These are phyloP conservation scores for Ciconia nigra DNA, from an alignment of 2,797 vertebrate genomes.

Conservation along the genomic window DNA sequence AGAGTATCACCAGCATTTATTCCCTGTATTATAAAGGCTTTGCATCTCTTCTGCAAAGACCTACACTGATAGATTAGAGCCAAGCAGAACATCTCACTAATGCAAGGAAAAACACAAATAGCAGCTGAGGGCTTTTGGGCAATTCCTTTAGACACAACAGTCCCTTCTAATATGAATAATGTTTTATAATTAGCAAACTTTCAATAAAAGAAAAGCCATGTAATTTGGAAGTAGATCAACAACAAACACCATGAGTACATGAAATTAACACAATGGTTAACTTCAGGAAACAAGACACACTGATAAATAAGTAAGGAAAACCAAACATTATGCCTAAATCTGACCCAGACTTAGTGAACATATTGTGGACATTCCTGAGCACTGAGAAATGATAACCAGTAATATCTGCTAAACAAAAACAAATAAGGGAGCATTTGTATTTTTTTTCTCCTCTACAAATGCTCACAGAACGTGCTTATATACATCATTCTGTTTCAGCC, in stretches of 20 bases:
- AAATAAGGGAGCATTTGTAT: not conserved
- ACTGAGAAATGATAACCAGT: not conserved
- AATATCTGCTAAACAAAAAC: not conserved
- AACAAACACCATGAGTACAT: not conserved
- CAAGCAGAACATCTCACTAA: not conserved
- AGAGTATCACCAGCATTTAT: not conserved
- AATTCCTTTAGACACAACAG: not conserved
- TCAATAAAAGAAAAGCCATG: not conserved
- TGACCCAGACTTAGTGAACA: not conserved
- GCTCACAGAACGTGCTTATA: not conserved
- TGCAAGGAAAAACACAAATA: not conserved
- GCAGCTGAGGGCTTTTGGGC: not conserved
- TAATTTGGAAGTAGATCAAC: not conserved
- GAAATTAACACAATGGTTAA: not conserved
- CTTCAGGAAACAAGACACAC: not conserved
- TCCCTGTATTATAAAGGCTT: not conserved
- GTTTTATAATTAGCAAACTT: not conserved
- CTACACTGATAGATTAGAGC: not conserved
- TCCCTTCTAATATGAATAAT: not conserved
- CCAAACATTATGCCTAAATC: not conserved
- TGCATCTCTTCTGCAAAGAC: not conserved
- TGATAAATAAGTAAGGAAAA: not conserved
- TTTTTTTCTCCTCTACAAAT: not conserved
- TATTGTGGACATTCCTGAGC: not conserved
- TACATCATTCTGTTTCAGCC: not conserved